Evolutionary conservation across 2,113 vertebrate species (phyloP), one percentile per base, ranked within the genome.

Genomic region (Albula glossodonta): DNA sequence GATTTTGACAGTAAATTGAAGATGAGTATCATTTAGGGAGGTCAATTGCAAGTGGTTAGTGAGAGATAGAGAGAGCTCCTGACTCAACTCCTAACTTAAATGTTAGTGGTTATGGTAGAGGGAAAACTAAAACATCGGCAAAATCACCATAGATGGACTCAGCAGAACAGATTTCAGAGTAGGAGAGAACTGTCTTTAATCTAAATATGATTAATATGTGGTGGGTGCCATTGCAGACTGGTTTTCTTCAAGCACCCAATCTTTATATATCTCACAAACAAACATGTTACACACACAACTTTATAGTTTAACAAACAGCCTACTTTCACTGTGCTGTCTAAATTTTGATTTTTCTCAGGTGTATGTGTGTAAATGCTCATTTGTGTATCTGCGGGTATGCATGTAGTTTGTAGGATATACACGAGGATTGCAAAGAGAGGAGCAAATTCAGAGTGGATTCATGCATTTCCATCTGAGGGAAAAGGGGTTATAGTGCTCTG

Each of bases 371-470:
- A n/a, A n/a, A n/a, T n/a, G n/a, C n/a, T n/a, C 82, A 31, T 8
- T 17, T 4, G n/a, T 22, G 57, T 81, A 78, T 78, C 15, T 57
- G 79, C 83, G 85, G 5, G 85, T 77, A 66, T 1, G 25, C 78
- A 82, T 87, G 87, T 86, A 86, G 84, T 7, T 9, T 74, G 66
- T 74, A 25, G 66, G 66, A 74, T n/a, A 74, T 7, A 74, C 4
- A 83, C 87, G 89, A 90, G 81, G 84, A 89, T 86, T 85, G 85
- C 87, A 70, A 85, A 81, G 83, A 87, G 82, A 92, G 85, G 93
- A 91, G 90, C 83, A 51, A 92, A 91, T 93, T 90, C 89, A 90
- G 90, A 89, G 88, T 91, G 92, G 91, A 92, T 91, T 86, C 90
- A 88, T 88, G 88, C 90, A 4, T 86, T 87, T 93, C 91, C 92